Base-by-base conservation (phyloP, 2,888 invertebrate genomes). In the Celastrina argiolus region DNA sequence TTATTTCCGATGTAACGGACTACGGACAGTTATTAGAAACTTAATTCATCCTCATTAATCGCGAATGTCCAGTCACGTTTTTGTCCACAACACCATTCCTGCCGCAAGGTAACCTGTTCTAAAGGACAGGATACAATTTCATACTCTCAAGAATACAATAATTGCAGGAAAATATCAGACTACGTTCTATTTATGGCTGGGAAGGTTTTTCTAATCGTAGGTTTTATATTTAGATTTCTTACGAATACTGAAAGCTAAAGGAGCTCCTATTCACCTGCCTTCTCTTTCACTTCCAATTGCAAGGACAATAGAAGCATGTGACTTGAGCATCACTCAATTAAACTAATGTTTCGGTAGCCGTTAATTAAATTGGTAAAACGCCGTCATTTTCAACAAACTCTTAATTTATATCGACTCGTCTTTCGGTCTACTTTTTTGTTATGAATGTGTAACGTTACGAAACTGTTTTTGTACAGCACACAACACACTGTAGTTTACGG, bases 1-100 rank as follows among this genome's bases (percentile, higher is more conserved):
- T 51, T 12, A 51, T 51, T 39, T 61, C 36, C 61, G 61, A 18
- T 39, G 14, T 61, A 14, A 6, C 61, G 61, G 36, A 16, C 18
- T 22, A 10, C 36, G 14, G 18, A 10, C 36, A 22, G 18, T 61
- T 31, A 31, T 16, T 59, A 59, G 59, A 59, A 59, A 59, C 59
- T 59, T 59, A 39, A 61, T 61, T 61, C 36, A 39, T 61, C 61
- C 61, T 61, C 61, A 39, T 61, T 61, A 39, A 36, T 36, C 36
- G 22, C 39, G 39, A 59, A 61, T 39, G 61, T 22, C 14, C 14
- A 18, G 39, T 61, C 61, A 36, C 61, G 61, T 61, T 61, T 61
- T 39, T 61, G 59, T 31, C 59, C 18, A 51, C 51, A 51, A 10
- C 22, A 36, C 39, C 36, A 61, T 61, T 61, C 39, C 31, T 34